phyloP scores from a whole-genome alignment of 1,140 invertebrate species.

The Trichomalopsis sarcophagae region DNA sequence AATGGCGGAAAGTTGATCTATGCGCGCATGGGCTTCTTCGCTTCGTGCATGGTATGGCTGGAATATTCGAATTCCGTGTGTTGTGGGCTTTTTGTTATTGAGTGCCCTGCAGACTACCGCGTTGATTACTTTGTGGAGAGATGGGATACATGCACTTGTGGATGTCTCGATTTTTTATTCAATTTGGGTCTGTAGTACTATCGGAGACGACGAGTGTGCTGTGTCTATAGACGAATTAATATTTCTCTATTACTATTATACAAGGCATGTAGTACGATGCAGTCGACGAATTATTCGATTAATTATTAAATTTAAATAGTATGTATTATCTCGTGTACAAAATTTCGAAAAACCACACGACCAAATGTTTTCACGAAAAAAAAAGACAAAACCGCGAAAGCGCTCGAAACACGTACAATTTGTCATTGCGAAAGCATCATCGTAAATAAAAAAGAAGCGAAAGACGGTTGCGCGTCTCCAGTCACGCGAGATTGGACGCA shows the following conservation, averaged over 20 bases:
- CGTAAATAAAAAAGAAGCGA: not conserved
- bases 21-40: not conserved
- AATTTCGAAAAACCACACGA: constrained; percentile 7
- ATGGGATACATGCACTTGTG: not conserved
- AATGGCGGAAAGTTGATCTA: constrained; percentile 63
- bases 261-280: not conserved
- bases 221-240: not conserved
- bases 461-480: not conserved
- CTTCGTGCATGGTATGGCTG: not conserved
- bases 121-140: not conserved
- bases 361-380: not conserved
- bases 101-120: too few relatives aligned
- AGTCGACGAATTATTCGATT: too few relatives aligned
- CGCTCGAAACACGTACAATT: constrained; percentile 26
- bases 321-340: too few relatives aligned
- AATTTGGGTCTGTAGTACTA: not conserved
- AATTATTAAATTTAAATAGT: too few relatives aligned
- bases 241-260: not conserved
- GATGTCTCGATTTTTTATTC: not conserved
- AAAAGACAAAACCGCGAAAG: constrained; percentile 38
- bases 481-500: constrained; percentile 42
- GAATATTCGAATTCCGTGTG: not conserved
- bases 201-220: not conserved
- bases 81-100: not conserved
- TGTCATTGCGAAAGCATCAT: constrained; percentile 8